Evolutionary conservation across 2,797 vertebrate species (phyloP).

Genomic region (Ispidina picta): DNA sequence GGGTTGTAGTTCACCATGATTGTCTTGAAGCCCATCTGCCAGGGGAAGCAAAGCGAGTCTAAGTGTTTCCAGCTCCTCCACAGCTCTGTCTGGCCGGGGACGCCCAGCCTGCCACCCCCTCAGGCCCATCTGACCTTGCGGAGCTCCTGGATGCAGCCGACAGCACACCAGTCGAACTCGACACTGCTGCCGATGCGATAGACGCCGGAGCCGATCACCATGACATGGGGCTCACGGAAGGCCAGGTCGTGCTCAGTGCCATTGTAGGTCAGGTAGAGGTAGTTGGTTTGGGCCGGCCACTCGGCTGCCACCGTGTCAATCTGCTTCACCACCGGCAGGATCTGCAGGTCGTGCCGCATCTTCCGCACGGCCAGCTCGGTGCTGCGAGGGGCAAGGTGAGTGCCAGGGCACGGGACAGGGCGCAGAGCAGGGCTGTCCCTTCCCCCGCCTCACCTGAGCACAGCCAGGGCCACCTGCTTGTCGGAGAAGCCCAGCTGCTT

Average conservation of each 20-base stretch:
- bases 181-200: constrained; percentile 98
- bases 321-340: constrained; percentile 94
- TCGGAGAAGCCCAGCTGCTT: constrained; percentile 97
- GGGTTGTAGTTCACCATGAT: constrained; percentile 99
- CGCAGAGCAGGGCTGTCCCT: fast-evolving
- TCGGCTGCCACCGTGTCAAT: constrained; percentile 97
- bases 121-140: constrained; percentile 80
- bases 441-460: constrained; percentile 85
- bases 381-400: constrained; percentile 70
- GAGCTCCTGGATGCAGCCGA: constrained; percentile 94
- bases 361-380: constrained; percentile 94
- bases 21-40: constrained; percentile 95
- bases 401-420: fast-evolving
- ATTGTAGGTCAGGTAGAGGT: constrained; percentile 95
- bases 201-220: constrained; percentile 95
- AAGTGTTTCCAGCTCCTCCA: fast-evolving
- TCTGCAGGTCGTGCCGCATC: constrained; percentile 88
- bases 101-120: fast-evolving
- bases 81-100: background rate
- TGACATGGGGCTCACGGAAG: constrained; percentile 88
- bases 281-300: constrained; percentile 96
- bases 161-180: constrained; percentile 97
- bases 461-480: constrained; percentile 93
- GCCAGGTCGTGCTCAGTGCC: constrained; percentile 86
- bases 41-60: background rate